Evolutionary conservation across 1,140 invertebrate genomes (phyloP), one percentile per base, ranked within the genome.

Genomic region (Eupristina koningsbergeri): DNA sequence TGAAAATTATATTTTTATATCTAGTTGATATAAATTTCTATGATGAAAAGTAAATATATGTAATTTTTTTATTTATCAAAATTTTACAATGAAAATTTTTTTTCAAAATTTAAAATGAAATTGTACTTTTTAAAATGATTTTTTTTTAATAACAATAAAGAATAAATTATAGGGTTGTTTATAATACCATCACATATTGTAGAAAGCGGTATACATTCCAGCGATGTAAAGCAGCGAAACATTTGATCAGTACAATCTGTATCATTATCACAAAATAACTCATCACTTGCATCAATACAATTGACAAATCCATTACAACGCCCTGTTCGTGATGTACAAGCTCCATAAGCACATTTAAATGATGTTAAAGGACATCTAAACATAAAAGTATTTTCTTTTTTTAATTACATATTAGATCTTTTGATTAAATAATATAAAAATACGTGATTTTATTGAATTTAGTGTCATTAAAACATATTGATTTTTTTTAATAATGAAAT

Each of bases 221-320:
- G 36, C 36, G 86, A 83, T 9, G 76, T 47, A 22, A 84, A 76
- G 61, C 88, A 90, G 39, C 85, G 87, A 80, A 87, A 87, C 41
- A 88, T 85, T 34, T 85, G 78, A 77, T 87, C 83, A 0, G 85
- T 83, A 64, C 89, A 90, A 80, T 83, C 8, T n/a, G 86, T 74
- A 7, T 71, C 22, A 6, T 73, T 50, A 39, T 87, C 83, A 47
- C 91, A 91, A 61, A 81, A 79, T 29, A 84, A 84, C 87, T 95
- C 94, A 87, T 95, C 94, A 1, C 92, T 93, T 31, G 92, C 93
- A 86, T 94, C 94, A 15, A 89, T 86, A 86, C 95, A 95, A 88
- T 95, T 93, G 31, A 89, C 86, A 78, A 91, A 86, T n/a, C 93
- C 92, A 86, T 95, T 92, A 89, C 95, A 95, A 83, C 92, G 87